phyloP scores from a whole-genome alignment of 1,140 invertebrate genomes.

The Diachasma alloeum region DNA sequence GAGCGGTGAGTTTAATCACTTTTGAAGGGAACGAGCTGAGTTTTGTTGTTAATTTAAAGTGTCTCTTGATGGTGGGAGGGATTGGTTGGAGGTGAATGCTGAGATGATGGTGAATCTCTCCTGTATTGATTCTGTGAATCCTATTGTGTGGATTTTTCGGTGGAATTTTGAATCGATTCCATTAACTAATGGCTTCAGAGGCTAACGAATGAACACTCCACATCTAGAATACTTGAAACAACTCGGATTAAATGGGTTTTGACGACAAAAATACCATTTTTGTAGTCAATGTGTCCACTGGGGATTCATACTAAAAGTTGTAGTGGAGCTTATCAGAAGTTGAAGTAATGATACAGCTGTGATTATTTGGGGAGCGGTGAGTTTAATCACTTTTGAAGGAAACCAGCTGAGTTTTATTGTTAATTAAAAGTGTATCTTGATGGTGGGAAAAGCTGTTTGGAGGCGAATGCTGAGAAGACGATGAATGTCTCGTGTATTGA shows the following conservation, averaged over 20 bases:
- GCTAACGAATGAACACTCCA: not conserved
- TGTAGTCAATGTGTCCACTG: not conserved
- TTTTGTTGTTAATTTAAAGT: not conserved
- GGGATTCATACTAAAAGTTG: not conserved
- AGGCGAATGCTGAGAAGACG: not conserved
- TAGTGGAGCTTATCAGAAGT: not conserved
- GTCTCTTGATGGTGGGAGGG: not conserved
- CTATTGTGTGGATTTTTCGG: too few relatives aligned
- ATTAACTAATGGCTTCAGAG: too few relatives aligned
- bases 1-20: not conserved
- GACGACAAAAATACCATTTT: not conserved
- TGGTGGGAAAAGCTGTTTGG: not conserved
- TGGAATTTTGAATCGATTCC: too few relatives aligned
- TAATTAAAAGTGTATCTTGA: not conserved
- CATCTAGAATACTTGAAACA: too few relatives aligned
- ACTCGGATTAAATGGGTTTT: not conserved
- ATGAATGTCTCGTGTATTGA: not conserved
- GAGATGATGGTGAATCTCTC: not conserved
- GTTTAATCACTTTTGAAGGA: not conserved
- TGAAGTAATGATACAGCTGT: not conserved
- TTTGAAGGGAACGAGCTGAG: not conserved
- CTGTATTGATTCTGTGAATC: too few relatives aligned
- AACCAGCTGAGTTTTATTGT: not conserved
- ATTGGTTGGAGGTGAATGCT: not conserved
- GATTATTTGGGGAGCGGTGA: not conserved